Conservation (phyloP, 2,797 vertebrate species). For the Podargus strigoides region DNA sequence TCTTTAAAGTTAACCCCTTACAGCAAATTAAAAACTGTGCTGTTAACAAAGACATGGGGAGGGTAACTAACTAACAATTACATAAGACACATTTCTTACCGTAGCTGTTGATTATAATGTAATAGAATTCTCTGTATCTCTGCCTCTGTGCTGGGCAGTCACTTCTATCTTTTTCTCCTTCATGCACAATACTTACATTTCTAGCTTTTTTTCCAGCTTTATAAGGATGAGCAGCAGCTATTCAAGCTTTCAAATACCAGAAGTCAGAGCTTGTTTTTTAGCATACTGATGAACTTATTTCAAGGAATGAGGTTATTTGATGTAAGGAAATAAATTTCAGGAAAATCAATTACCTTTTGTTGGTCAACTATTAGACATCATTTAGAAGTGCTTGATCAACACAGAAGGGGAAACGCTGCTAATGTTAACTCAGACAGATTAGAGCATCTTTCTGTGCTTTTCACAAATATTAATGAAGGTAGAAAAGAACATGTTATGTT, state of each 20-base stretch:
- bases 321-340: slow-evolving; percentile 51
- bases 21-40: not conserved
- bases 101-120: not conserved
- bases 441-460: not conserved
- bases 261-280: slow-evolving; percentile 8
- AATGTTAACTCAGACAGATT: not conserved
- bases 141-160: not conserved
- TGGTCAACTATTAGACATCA: slow-evolving; percentile 19
- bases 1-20: not conserved
- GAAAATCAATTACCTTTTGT: slow-evolving; percentile 52
- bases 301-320: slow-evolving; percentile 27
- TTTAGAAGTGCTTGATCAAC: slow-evolving; percentile 1
- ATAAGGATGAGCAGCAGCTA: not conserved
- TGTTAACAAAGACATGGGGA: not conserved
- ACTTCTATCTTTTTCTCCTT: not conserved
- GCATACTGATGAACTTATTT: slow-evolving; percentile 26
- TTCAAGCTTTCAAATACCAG: not conserved
- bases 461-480: not conserved
- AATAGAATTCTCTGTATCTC: not conserved
- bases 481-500: not conserved
- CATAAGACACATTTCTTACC: not conserved
- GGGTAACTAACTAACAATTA: not conserved
- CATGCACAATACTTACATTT: not conserved
- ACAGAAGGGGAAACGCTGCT: slow-evolving; percentile 6
- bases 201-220: not conserved